Evolutionary conservation across 2,888 invertebrate species (phyloP), one percentile per base, ranked within the genome.

Genomic region (Mactromeris polynyma): DNA sequence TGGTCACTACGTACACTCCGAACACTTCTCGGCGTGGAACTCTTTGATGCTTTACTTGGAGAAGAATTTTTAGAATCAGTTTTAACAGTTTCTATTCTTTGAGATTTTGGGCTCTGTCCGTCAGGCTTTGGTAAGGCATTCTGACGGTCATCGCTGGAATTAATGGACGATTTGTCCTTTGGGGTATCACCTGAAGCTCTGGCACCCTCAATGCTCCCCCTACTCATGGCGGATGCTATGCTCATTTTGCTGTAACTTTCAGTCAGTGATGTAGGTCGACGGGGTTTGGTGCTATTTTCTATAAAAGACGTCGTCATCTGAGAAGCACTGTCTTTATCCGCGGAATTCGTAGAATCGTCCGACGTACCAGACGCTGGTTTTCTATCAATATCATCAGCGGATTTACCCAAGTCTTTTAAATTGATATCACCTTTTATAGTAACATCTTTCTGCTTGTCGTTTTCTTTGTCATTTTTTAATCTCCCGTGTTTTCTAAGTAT

Each of bases 81-180:
- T 85, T 92, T 92, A 1, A 90, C 58, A 11, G 79, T 87, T 87
- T 94, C 93, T 0, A 94, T 90, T 36, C 94, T 86, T 31, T 92
- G 93, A 85, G 94, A 93, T 87, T 95, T 95, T 1, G 95, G 95
- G 87, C 95, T 95, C 90, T 95, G 95, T 19, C 95, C 95, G 81
- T 95, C 95, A 6, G 95, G 95, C 89, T 95, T 95, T 3, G 94
- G 95, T 79, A 95, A 92, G n/a, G 91, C 93, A 19, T 93, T 93
- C 78, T 94, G 94, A 80, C 95, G 90, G 78, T 95, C 95, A n/a
- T 93, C 92, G 17, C 89, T 91, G 17, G 90, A 88, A 21, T 89
- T 90, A 17, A 90, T 78, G 38, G 89, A 91, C 2, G 88, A 64
- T 82, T 91, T 93, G 42, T 90, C 90, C 78, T 83, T 89, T 51